A percentile compares a stretch with the other conserved stretches of the same genome.
Evolutionary conservation across 2,888 invertebrate species (phyloP).

Genomic region (Willowsia nigromaculata): DNA sequence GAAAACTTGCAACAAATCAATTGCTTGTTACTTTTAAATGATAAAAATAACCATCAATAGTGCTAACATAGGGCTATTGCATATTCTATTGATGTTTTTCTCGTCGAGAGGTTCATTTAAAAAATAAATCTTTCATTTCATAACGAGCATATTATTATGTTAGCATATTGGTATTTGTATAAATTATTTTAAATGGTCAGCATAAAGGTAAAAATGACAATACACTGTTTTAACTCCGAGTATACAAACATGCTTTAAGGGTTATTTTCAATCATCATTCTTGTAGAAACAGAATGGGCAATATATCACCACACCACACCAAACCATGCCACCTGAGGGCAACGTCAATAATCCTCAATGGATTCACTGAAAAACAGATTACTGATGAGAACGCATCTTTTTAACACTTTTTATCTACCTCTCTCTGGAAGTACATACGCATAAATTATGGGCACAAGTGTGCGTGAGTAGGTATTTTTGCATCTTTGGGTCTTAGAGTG

Average conservation of each 20-base stretch:
- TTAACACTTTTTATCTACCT: background rate
- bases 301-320: background rate
- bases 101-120: background rate
- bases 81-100: no score
- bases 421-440: background rate
- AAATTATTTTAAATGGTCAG: background rate
- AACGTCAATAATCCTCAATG: background rate
- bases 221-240: background rate
- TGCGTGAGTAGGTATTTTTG: constrained; percentile 14
- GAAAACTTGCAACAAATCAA: no score
- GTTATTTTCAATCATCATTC: background rate
- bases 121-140: background rate
- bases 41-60: no score
- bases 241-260: background rate
- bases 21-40: no score
- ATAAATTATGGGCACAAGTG: constrained; percentile 37
- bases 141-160: background rate
- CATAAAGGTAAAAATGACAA: background rate
- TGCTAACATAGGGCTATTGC: no score
- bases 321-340: background rate
- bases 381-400: background rate
- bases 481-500: background rate
- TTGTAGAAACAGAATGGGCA: background rate
- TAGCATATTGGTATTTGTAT: no score
- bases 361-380: background rate